Evolutionary conservation across 2,888 invertebrate genomes (phyloP).

Genomic region (Spilosoma lubricipeda): DNA sequence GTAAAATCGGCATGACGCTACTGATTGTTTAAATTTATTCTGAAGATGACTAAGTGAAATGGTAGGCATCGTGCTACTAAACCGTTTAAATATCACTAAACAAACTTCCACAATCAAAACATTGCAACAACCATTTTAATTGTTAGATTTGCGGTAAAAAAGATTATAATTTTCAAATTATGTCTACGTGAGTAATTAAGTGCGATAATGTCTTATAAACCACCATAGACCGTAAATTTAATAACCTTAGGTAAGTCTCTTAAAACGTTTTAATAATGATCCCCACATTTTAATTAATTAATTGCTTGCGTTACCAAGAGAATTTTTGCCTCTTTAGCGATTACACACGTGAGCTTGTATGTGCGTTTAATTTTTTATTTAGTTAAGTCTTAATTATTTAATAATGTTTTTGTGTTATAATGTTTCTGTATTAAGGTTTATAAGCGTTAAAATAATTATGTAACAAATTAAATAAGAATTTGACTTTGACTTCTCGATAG

Average conservation of each 20-base stretch:
- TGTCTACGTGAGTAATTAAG: constrained; percentile 29
- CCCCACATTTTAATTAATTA: constrained; percentile 33
- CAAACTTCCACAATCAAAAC: too few species aligned
- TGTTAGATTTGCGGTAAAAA: too few species aligned
- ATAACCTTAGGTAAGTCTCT: constrained; percentile 33
- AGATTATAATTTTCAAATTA: neutral
- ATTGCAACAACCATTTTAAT: too few species aligned
- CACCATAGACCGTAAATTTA: constrained; percentile 32
- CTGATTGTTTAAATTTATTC: too few species aligned
- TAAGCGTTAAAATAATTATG: neutral
- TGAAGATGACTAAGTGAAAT: too few species aligned
- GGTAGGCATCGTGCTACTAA: too few species aligned
- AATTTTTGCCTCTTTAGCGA: neutral
- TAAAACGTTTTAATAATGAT: constrained; percentile 39
- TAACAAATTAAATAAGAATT: neutral
- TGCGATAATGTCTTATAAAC: constrained; percentile 21
- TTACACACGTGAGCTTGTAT: neutral
- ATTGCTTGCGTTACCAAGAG: constrained; percentile 20
- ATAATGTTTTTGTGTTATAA: neutral
- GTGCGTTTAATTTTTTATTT: neutral
- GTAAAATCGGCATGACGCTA: too few species aligned
- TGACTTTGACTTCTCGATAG: neutral
- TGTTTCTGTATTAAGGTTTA: neutral
- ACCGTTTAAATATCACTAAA: too few species aligned
- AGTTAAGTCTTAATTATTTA: neutral